Conservation (phyloP, 2,888 invertebrate species). For the Neoaliturus tenellus region DNA sequence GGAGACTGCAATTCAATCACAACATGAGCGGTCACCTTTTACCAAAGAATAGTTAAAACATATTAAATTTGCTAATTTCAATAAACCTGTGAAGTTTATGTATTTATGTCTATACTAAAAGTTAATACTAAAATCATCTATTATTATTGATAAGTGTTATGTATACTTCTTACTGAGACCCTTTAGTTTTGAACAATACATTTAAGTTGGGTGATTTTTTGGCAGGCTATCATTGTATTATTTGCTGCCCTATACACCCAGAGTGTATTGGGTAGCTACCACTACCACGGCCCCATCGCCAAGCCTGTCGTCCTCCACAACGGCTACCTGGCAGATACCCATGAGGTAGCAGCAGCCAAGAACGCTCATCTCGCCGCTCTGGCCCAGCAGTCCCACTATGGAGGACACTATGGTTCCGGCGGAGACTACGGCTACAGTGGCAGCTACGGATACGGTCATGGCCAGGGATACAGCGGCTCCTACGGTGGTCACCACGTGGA, state of each 20-base stretch:
- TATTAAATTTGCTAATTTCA: no score
- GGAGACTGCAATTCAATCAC: no score
- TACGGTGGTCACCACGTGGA: constrained; percentile 13
- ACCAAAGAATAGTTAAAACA: no score
- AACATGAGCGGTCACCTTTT: no score
- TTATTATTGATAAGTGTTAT: no score
- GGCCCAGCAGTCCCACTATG: constrained; percentile 11
- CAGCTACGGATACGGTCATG: constrained; percentile 12
- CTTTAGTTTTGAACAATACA: no score
- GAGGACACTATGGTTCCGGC: constrained; percentile 12
- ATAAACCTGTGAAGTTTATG: no score
- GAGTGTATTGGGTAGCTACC: not conserved
- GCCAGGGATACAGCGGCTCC: constrained; percentile 20
- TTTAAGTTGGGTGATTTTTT: no score
- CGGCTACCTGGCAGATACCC: constrained; percentile 38
- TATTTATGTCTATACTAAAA: no score
- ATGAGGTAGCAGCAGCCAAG: constrained; percentile 35
- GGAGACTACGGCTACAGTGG: constrained; percentile 25
- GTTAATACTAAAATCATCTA: no score
- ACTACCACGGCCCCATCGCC: constrained; percentile 17
- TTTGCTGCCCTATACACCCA: not conserved
- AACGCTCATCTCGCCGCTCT: constrained; percentile 5
- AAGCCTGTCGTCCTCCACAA: constrained; percentile 12
- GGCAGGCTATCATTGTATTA: constrained; percentile 1
- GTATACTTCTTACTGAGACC: no score